Base-by-base conservation (phyloP, 2,888 invertebrate genomes). In the Drosophila macrospina region DNA sequence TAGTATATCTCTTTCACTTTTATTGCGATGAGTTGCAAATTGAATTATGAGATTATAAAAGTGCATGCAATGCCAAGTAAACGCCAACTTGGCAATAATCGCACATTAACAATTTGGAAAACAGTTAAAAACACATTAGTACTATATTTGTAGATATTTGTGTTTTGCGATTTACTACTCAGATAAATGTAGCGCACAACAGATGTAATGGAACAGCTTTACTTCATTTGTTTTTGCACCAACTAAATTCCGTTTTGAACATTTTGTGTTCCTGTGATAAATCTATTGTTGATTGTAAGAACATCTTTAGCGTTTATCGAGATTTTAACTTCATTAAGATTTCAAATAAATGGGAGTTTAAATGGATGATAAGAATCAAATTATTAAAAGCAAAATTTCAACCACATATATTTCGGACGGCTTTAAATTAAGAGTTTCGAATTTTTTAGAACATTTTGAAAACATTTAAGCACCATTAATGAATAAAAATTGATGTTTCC, bases 391-490 rank as follows among this genome's bases (percentile, higher is more conserved):
- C n/a, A n/a, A n/a, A n/a, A 26, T 26, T 26, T 26, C n/a, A n/a
- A 28, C 5, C 2, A 15, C 15, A 16, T 16, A 30, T 16, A 30
- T 15, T 28, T 45, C 1, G 11, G 11, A 15, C 15, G 15, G 2
- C 6, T 16, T 51, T 16, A 10, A 51, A 34, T 37, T 8, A 36
- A 24, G 26, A 10, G 10, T 24, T 15, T 26, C 5, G 11, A 11
- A 10, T 36, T 50, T 37, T 16, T 20, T n/a, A 7, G 2, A 52
- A 30, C 13, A 41, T 32, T 13, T 32, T 20, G 13, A 24, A 6
- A 24, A 32, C 32, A 20, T 24, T 32, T 32, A 32, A 54, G 54
- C 54, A 54, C 54, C 54, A 32, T 32, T 16, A 39, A 16, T n/a
- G 28, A 52, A 1, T 7, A 16, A 32, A 30, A 16, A 32, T 16